Percentiles rank a stretch among this genome's conserved stretches.
These are phyloP conservation scores for Geococcyx californianus DNA, from an alignment of 2,113 vertebrate species.

Conservation along the genomic window DNA sequence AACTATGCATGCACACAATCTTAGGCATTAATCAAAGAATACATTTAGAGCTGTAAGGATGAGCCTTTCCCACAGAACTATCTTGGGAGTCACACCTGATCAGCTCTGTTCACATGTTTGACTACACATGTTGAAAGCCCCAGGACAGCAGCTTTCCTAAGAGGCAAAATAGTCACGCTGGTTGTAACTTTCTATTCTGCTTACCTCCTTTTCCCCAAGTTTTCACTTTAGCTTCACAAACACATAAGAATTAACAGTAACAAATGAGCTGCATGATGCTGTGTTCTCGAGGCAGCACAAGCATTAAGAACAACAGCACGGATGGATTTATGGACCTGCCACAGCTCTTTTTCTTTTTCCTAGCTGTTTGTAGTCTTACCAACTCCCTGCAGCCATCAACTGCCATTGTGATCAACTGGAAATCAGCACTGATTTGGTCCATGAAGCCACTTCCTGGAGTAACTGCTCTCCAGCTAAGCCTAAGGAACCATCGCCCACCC, in stretches of 20 bases:
- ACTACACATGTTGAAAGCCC: background rate
- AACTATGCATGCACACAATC: background rate
- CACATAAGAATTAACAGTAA: background rate
- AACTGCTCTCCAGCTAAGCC: background rate
- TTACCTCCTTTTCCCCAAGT: background rate
- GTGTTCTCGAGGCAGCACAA: background rate
- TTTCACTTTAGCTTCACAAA: background rate
- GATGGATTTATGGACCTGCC: background rate
- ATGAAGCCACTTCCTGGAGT: background rate
- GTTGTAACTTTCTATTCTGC: background rate
- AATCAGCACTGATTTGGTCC: background rate
- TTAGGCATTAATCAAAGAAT: background rate
- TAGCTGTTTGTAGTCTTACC: background rate
- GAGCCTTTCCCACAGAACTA: background rate
- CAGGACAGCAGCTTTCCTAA: background rate
- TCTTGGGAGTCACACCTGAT: background rate
- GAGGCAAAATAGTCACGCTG: background rate
- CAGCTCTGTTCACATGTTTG: background rate
- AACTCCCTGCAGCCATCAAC: background rate
- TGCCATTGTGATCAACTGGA: background rate
- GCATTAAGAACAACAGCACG: background rate
- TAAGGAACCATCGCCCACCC: background rate
- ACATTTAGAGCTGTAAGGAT: background rate
- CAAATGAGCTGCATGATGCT: background rate
- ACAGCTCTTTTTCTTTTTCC: background rate